phyloP scores from a whole-genome alignment of 2,113 vertebrate genomes.

The Dicerorhinus sumatrensis region DNA sequence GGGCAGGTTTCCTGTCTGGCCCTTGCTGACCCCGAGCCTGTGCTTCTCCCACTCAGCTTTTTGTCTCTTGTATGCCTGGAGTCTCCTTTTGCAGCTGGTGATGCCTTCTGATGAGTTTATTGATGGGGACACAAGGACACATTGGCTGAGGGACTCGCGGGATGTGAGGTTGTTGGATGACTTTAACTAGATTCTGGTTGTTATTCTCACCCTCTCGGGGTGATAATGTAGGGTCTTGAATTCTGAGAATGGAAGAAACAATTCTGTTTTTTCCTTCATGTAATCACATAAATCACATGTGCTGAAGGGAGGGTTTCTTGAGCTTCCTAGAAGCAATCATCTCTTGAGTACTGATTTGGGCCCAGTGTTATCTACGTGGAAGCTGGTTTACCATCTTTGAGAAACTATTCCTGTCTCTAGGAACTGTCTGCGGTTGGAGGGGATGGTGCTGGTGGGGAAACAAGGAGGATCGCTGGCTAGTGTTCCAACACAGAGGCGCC shows the following conservation, averaged over 20 bases:
- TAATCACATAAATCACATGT: neutral
- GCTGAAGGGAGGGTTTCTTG: neutral
- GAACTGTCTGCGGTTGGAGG: neutral
- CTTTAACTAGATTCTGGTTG: neutral
- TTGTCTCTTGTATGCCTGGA: neutral
- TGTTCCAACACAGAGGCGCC: neutral
- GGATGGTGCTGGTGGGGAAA: fast-evolving
- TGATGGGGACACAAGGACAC: neutral
- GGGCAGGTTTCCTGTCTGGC: neutral
- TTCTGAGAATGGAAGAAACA: neutral
- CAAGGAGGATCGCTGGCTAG: neutral
- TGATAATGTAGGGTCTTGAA: neutral
- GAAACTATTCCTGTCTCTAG: neutral
- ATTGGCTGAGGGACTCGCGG: neutral
- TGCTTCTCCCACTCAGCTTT: neutral
- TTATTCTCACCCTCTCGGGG: neutral
- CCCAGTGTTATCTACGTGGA: neutral
- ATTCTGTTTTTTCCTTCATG: neutral
- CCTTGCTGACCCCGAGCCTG: neutral
- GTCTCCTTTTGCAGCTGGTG: neutral
- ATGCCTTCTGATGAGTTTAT: neutral
- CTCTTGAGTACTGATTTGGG: neutral
- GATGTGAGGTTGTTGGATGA: neutral
- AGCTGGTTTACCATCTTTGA: neutral
- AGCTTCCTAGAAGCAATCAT: neutral